A percentile compares a stretch with the other conserved stretches of the same genome.
These are phyloP conservation scores for Embidobia sp. DNA, from an alignment of 2,888 invertebrate species.

Conservation along the genomic window DNA sequence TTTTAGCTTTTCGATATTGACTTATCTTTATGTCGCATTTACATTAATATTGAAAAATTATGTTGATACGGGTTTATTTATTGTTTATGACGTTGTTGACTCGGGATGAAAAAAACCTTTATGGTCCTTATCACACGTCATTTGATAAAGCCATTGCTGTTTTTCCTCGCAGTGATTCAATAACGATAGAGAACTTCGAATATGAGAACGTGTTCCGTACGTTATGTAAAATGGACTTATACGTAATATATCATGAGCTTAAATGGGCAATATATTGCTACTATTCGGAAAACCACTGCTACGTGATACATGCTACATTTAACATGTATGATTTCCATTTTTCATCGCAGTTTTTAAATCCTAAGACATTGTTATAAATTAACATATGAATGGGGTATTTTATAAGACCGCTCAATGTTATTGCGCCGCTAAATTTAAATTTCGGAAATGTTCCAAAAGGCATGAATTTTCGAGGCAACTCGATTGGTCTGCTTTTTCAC, in stretches of 20 bases:
- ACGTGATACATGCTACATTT: constrained; percentile 64
- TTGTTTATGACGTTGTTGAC: constrained; percentile 48
- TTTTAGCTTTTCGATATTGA: constrained; percentile 3
- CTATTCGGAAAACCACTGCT: constrained; percentile 61
- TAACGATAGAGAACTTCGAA: constrained; percentile 59
- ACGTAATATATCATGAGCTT: constrained; percentile 60
- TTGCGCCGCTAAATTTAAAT: constrained; percentile 42
- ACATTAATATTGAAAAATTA: constrained; percentile 53
- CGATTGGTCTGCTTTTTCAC: constrained; percentile 34
- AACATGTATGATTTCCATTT: constrained; percentile 63
- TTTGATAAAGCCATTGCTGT: constrained; percentile 43
- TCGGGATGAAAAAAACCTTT: constrained; percentile 34
- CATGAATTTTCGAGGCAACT: constrained; percentile 29
- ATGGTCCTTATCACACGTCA: constrained; percentile 51
- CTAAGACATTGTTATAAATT: constrained; percentile 58
- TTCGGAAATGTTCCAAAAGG: constrained; percentile 28
- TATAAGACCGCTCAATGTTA: constrained; percentile 14
- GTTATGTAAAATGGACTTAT: constrained; percentile 61
- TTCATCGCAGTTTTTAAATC: constrained; percentile 56
- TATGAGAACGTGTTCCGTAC: constrained; percentile 58
- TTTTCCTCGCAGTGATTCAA: constrained; percentile 47
- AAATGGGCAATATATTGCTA: constrained; percentile 64
- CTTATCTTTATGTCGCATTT: constrained; percentile 34
- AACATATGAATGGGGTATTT: constrained; percentile 58
- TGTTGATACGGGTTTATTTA: constrained; percentile 41